A percentile compares a stretch with the other conserved stretches of the same genome.
phyloP scores from a whole-genome alignment of 2,888 invertebrate genomes.

The Chrysomela aeneicollis region DNA sequence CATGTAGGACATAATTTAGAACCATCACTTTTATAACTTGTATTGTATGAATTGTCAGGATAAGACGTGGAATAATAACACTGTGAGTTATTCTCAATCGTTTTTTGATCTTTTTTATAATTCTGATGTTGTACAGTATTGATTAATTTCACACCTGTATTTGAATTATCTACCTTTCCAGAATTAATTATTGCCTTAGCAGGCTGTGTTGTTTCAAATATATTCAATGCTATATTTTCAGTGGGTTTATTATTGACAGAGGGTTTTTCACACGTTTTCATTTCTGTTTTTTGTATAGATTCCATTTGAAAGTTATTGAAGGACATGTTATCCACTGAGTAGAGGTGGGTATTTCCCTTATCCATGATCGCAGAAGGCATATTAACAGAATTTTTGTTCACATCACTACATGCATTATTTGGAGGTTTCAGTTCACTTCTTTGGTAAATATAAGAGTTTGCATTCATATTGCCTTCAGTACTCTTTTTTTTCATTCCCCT shows the following conservation, averaged over 20 bases:
- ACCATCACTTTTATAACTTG: slow-evolving; percentile 24
- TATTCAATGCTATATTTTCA: slow-evolving; percentile 12
- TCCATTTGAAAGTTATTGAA: slow-evolving; percentile 12
- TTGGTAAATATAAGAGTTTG: neutral
- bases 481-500: neutral
- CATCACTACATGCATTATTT: neutral
- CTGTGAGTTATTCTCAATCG: slow-evolving; percentile 23
- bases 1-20: slow-evolving; percentile 24
- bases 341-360: neutral
- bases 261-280: slow-evolving; percentile 5
- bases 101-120: neutral
- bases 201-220: slow-evolving; percentile 5
- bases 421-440: neutral
- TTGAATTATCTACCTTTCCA: neutral
- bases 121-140: neutral
- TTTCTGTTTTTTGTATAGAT: slow-evolving; percentile 1
- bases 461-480: neutral
- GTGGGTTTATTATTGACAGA: neutral
- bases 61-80: slow-evolving; percentile 32
- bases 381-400: neutral
- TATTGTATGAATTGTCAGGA: slow-evolving; percentile 20
- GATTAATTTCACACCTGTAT: neutral
- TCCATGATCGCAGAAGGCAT: neutral
- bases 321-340: neutral
- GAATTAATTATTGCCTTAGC: neutral